Base-by-base conservation (phyloP, 2,888 invertebrate genomes). In the Latrodectus hesperus region DNA sequence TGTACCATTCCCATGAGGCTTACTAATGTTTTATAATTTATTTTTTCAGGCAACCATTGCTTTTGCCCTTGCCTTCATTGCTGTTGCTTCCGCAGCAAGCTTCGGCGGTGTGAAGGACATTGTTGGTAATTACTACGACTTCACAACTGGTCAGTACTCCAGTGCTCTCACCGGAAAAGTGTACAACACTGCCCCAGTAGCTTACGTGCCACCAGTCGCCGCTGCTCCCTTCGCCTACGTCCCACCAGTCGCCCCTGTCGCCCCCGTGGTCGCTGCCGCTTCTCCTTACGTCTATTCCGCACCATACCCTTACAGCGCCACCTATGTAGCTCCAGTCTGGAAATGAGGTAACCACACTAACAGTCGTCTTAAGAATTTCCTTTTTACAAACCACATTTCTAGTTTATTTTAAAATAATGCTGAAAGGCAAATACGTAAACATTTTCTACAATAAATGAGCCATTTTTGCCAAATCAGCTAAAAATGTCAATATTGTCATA, bases 121-220 rank as follows among this genome's bases (percentile, higher is more conserved):
- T 5, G 87, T 78, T 10, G 90, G 90, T 16, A 89, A 89, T 83
- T 89, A 89, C 84, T 90, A 89, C n/a, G 90, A 90, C 79, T 80
- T 88, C 85, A 78, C 85, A 71, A 90, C 90, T 65, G 90, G 90
- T 64, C 90, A 90, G 26, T 87, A 85, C 77, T 89, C 90, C 26
- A 88, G 88, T 72, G 73, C 90, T 72, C 86, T 90, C 75, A 90
- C 90, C 74, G 90, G 90, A 14, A 84, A 85, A 14, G 90, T 90
- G 9, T 90, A 89, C 84, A 89, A 90, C 84, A 85, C 89, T 17
- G 89, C 84, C 52, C 84, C 88, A 11, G 52, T 72, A n/a, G 86
- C 76, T 6, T 26, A 52, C 26, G 76, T 67, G 5, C 71, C 79
- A 9, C 68, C 64, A 3, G 71, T 67, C 2, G 79, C 83, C 5